Evolutionary conservation across 2,888 invertebrate species (phyloP).

Genomic region (Therioaphis trifolii): DNA sequence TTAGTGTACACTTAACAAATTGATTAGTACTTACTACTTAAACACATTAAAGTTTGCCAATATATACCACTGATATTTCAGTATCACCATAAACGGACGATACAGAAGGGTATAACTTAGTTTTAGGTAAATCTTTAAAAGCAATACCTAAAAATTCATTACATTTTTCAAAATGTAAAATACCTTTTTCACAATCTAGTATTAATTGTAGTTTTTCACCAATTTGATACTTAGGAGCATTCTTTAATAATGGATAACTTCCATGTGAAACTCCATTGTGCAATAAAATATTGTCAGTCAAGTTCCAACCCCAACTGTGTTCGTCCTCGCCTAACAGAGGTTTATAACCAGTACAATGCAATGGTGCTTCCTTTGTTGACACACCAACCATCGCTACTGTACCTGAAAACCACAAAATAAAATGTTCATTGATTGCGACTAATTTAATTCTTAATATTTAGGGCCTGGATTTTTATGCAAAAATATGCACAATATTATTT

Average conservation of each 20-base stretch:
- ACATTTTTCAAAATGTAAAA: slow-evolving; percentile 96
- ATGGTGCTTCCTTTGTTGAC: slow-evolving; percentile 91
- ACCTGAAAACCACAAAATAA: slow-evolving; percentile 68
- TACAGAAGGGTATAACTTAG: slow-evolving; percentile 87
- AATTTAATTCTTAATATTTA: too few species aligned
- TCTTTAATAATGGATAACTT: slow-evolving; percentile 92
- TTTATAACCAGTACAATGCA: slow-evolving; percentile 95
- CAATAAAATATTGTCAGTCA: slow-evolving; percentile 95
- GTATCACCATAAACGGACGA: slow-evolving; percentile 99
- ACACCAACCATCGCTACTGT: slow-evolving; percentile 98
- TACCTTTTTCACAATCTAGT: slow-evolving; percentile 97
- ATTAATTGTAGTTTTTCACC: slow-evolving; percentile 97
- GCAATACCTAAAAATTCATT: slow-evolving; percentile 98
- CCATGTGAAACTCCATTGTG: slow-evolving; percentile 97
- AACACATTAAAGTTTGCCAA: slow-evolving; percentile 96
- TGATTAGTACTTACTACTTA: too few species aligned
- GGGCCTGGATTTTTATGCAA: too few species aligned
- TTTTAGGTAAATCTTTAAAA: slow-evolving; percentile 91
- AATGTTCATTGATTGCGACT: neutral
- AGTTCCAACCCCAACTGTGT: slow-evolving; percentile 99
- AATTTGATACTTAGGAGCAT: slow-evolving; percentile 97
- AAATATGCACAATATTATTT: too few species aligned
- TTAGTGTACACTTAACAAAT: too few species aligned
- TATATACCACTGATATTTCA: slow-evolving; percentile 98
- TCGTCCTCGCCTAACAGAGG: slow-evolving; percentile 94